A percentile compares a stretch with the other conserved stretches of the same genome.
Conservation (phyloP, 2,113 vertebrate species). For the Zosterops japonicus region DNA sequence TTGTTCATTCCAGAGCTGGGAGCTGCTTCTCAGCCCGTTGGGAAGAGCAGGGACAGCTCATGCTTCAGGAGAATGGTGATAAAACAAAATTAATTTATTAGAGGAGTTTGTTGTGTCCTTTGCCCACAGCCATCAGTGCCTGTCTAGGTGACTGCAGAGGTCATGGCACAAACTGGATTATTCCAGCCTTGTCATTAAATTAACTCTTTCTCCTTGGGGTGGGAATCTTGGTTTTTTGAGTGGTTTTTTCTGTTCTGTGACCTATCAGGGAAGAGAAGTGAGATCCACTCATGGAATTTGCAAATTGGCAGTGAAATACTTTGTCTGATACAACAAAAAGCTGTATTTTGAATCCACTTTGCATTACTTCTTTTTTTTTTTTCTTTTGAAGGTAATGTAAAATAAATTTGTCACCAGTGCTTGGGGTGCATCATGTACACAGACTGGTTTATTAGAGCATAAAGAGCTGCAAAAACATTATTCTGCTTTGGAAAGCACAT, state of each 20-base stretch:
- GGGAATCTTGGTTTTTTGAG: accelerated
- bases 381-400: neutral
- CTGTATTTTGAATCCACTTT: neutral
- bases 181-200: neutral
- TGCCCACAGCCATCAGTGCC: accelerated
- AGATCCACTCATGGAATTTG: neutral
- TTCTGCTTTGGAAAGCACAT: neutral
- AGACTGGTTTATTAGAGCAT: neutral
- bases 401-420: neutral
- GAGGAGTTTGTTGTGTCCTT: neutral
- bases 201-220: neutral
- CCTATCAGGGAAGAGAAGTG: neutral
- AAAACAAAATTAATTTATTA: accelerated
- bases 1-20: neutral
- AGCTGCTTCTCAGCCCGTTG: neutral
- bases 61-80: neutral
- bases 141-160: neutral
- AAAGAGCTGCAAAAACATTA: neutral
- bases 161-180: neutral
- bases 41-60: neutral
- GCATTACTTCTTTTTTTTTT: neutral
- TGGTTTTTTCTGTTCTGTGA: neutral
- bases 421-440: neutral
- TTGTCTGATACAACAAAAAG: neutral
- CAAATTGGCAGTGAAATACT: neutral